Base-by-base conservation (phyloP, 1,140 invertebrate genomes). In the Euura lappo region DNA sequence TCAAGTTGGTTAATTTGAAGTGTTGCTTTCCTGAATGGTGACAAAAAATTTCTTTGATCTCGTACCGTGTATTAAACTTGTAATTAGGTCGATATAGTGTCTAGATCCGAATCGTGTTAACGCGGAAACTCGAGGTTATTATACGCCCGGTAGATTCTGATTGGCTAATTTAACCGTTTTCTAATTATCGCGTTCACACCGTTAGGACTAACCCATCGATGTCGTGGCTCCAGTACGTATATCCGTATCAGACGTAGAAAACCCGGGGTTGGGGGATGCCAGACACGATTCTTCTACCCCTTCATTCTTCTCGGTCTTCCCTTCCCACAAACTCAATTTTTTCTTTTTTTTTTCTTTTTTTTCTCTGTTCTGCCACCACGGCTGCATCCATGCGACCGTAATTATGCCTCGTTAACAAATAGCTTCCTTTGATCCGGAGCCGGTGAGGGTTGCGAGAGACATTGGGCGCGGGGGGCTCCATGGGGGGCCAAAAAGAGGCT, bases 401-500 rank as follows among this genome's bases (percentile, higher is more conserved):
- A 83, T 80, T 82, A 83, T 73, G 77, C 77, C 78, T 81, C 80
- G 80, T 82, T 82, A 82, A 81, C 80, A 81, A 82, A 82, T 81
- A 82, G 77, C 80, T 73, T 81, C 77, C 81, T 83, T 82, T 83
- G 80, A 83, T 79, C 51, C 6, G 28, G 28, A 28, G 28, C 28
- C 28, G 28, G 28, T 28, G 28, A 28, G 28, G 28, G 28, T 28
- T 28, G 28, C 28, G 28, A 28, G 28, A 28, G 28, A 28, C 28
- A 28, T 28, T 28, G 28, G 28, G n/a, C n/a, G n/a, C n/a, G n/a
- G n/a, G n/a, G n/a, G n/a, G 28, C 28, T 28, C 28, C 47, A 51
- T 11, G 6, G 28, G 28, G 47, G 10, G 51, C 51, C 13, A n/a
- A 60, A 60, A 4, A 60, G 6, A n/a, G 6, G 28, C 28, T 28